phyloP scores from a whole-genome alignment of 2,113 vertebrate species.

The Suricata suricatta region DNA sequence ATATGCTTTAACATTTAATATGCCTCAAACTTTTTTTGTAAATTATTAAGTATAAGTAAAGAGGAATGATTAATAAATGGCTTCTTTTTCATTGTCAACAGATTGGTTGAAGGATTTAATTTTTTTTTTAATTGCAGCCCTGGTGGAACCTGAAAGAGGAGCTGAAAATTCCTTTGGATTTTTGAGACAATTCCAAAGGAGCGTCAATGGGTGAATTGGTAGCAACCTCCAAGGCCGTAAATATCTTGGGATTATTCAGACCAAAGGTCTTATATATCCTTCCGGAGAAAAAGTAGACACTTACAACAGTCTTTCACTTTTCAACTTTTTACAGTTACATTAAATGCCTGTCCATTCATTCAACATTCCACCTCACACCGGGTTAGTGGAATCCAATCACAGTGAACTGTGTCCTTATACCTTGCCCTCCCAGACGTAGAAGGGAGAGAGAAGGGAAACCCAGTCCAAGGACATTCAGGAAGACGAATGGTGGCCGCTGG shows the following conservation, averaged over 20 bases:
- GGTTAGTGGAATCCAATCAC: background rate
- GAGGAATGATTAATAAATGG: background rate
- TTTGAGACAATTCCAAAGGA: constrained; percentile 41
- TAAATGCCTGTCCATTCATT: background rate
- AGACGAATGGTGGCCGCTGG: background rate
- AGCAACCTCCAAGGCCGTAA: constrained; percentile 21
- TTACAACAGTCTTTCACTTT: background rate
- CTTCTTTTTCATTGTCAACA: background rate
- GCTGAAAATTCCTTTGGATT: background rate
- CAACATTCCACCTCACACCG: background rate
- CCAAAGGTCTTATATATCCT: constrained; percentile 26
- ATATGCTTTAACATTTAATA: background rate
- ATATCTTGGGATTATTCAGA: constrained; percentile 37
- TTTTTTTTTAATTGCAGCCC: background rate
- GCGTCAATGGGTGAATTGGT: constrained; percentile 2
- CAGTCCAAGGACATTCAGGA: background rate
- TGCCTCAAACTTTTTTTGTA: background rate
- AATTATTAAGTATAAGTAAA: background rate
- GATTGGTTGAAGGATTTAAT: background rate
- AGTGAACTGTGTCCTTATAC: background rate
- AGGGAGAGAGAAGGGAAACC: background rate
- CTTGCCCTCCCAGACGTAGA: background rate
- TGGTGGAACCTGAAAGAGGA: background rate
- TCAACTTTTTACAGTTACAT: background rate
- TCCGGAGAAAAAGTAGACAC: background rate